Evolutionary conservation across 2,113 vertebrate genomes (phyloP).

Genomic region (Ranitomeya variabilis): DNA sequence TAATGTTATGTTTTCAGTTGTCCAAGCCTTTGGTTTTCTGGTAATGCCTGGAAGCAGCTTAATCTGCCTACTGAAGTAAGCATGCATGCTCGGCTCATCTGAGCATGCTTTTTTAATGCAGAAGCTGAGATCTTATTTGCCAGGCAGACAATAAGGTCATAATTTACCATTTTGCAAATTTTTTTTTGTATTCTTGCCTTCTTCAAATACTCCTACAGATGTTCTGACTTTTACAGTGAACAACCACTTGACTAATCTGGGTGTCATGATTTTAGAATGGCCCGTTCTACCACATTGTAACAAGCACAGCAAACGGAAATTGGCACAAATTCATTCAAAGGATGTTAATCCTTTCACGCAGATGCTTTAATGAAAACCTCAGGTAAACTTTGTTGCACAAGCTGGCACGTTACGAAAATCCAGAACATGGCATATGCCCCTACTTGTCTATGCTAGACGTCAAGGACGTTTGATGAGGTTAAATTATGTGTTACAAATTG

Average conservation of each 20-base stretch:
- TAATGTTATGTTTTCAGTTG: background rate
- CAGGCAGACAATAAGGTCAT: no score
- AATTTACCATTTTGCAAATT: no score
- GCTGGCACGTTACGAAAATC: slow-evolving; percentile 1
- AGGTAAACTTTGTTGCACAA: background rate
- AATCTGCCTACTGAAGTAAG: no score
- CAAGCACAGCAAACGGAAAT: background rate
- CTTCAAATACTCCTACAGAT: no score
- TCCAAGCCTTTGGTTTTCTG: background rate
- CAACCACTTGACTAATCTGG: no score
- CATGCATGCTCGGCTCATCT: no score
- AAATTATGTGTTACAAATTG: background rate
- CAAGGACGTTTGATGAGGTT: background rate
- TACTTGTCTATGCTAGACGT: slow-evolving; percentile 9
- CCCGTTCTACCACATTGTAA: background rate
- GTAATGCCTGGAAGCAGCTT: background rate
- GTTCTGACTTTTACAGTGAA: no score
- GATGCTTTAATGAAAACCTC: background rate
- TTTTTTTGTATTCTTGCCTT: no score
- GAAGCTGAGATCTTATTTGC: no score
- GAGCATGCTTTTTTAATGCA: no score
- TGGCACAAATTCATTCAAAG: background rate
- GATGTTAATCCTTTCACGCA: background rate
- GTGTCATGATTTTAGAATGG: no score
- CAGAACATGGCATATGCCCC: background rate